Percentiles rank a stretch among this genome's conserved stretches.
Conservation (phyloP, 2,888 invertebrate species). For the Hipparchia semele region DNA sequence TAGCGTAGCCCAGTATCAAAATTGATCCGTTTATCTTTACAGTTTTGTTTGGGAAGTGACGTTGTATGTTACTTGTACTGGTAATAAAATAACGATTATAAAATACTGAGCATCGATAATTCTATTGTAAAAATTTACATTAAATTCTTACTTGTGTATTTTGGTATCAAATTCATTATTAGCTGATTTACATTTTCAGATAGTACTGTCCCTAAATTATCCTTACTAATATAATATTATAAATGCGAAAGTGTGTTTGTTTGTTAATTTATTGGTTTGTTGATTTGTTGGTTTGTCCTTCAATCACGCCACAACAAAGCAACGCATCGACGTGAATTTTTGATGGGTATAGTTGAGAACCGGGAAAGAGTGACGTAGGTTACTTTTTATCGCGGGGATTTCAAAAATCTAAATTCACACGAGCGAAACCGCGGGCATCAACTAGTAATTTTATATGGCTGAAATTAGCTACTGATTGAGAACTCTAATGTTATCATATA, state of each 20-base stretch:
- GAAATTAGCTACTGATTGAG: neutral
- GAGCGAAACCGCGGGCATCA: too few species aligned
- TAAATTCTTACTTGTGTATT: neutral
- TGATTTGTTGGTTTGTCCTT: too few species aligned
- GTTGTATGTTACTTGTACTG: slow-evolving; percentile 12
- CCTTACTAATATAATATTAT: too few species aligned
- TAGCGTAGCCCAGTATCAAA: slow-evolving; percentile 48
- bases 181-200: neutral
- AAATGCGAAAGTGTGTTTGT: too few species aligned
- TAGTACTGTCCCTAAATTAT: neutral
- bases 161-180: neutral
- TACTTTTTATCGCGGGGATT: too few species aligned
- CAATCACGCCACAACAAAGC: too few species aligned
- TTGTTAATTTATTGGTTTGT: too few species aligned
- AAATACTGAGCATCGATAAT: slow-evolving; percentile 7
- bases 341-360: too few species aligned
- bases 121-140: neutral
- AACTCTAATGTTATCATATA: neutral
- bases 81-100: slow-evolving; percentile 25
- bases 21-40: slow-evolving; percentile 47
- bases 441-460: too few species aligned
- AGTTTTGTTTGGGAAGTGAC: slow-evolving; percentile 37
- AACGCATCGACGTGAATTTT: too few species aligned
- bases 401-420: too few species aligned
- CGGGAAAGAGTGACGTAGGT: too few species aligned